Percentiles rank a stretch among this genome's conserved stretches.
Conservation (phyloP, 2,797 vertebrate species). For the Brachyalestes nurse region DNA sequence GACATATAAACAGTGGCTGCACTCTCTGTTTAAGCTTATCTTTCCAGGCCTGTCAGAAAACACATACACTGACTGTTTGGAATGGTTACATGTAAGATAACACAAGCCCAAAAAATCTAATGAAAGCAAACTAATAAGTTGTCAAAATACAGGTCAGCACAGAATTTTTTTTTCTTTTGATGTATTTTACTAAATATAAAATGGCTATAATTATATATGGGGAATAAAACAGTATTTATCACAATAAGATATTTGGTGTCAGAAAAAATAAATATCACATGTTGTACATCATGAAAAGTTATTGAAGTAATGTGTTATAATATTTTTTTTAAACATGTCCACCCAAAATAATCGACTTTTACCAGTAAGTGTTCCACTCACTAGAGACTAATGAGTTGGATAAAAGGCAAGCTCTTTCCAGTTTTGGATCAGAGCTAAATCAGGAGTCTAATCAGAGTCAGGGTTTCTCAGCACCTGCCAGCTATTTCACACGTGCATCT, state of each 20-base stretch:
- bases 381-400: background rate
- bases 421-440: background rate
- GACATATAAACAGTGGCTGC: conserved; percentile 56
- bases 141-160: background rate
- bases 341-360: no score
- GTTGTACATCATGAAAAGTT: no score
- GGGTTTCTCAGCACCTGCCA: background rate
- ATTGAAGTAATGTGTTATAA: no score
- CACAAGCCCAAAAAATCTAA: background rate
- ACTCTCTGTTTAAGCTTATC: conserved; percentile 50
- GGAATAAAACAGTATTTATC: no score
- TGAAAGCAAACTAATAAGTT: background rate
- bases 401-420: background rate
- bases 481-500: background rate
- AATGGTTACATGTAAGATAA: background rate
- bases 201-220: no score
- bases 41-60: conserved; percentile 47
- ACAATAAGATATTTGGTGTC: no score
- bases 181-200: background rate
- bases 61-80: background rate
- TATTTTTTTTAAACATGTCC: no score
- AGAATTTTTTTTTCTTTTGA: background rate
- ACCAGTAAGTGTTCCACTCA: background rate
- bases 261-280: no score
- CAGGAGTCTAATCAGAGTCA: background rate